phyloP scores from a whole-genome alignment of 1,140 invertebrate genomes.

The Drosophila sturtevanti region DNA sequence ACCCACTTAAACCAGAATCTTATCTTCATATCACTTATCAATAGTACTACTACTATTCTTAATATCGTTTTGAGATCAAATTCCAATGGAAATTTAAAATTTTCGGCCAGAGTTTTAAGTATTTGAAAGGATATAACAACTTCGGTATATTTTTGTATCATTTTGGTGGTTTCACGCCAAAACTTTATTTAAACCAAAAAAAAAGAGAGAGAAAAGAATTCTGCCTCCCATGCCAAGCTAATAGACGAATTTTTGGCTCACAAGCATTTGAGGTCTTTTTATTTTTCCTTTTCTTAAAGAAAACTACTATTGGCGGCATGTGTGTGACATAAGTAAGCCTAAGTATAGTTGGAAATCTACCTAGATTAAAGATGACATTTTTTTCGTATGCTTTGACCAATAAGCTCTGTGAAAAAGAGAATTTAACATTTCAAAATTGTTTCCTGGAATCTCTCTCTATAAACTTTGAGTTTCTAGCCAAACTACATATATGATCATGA shows the following conservation, averaged over 20 bases:
- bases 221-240: background rate
- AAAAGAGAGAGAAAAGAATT: background rate
- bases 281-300: background rate
- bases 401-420: background rate
- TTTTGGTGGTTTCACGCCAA: conserved; percentile 32
- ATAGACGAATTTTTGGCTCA: background rate
- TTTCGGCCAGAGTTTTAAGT: background rate
- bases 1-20: too few relatives aligned
- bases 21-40: too few relatives aligned
- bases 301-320: conserved; percentile 24
- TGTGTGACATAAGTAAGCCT: conserved; percentile 77
- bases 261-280: background rate
- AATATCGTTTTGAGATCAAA: too few relatives aligned
- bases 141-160: conserved; percentile 17
- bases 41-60: too few relatives aligned
- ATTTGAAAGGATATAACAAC: background rate
- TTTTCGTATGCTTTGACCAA: background rate
- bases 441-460: too few relatives aligned
- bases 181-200: conserved; percentile 68
- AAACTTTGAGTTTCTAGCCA: too few relatives aligned
- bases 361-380: conserved; percentile 26
- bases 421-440: too few relatives aligned
- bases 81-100: too few relatives aligned
- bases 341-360: conserved; percentile 56
- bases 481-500: too few relatives aligned